A percentile compares a stretch with the other conserved stretches of the same genome.
phyloP scores from a whole-genome alignment of 2,797 vertebrate genomes.

The Dallia pectoralis region DNA sequence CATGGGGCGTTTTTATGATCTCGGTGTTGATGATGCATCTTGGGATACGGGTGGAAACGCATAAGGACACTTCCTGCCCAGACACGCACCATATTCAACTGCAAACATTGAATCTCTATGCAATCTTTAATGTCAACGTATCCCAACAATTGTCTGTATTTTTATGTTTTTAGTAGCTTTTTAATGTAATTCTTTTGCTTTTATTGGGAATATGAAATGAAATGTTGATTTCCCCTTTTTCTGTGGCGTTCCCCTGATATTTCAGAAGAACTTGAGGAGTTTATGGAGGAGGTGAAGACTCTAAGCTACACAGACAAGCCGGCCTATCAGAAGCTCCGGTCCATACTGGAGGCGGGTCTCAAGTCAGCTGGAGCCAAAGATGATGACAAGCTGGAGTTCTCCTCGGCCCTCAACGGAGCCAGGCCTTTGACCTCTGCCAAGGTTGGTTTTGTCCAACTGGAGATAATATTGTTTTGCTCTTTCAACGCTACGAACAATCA shows the following conservation, averaged over 20 bases:
- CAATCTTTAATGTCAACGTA: background rate
- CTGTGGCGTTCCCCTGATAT: slow-evolving; percentile 6
- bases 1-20: background rate
- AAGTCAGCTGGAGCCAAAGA: slow-evolving; percentile 78
- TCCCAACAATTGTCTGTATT: background rate
- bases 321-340: slow-evolving; percentile 80
- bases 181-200: no score
- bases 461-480: no score
- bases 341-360: slow-evolving; percentile 84
- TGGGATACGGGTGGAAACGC: background rate
- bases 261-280: slow-evolving; percentile 85
- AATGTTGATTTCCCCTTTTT: background rate
- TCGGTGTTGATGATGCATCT: background rate
- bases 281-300: slow-evolving; percentile 84
- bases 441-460: no score
- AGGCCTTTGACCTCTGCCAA: slow-evolving; percentile 35
- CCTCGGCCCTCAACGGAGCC: slow-evolving; percentile 60
- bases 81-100: background rate
- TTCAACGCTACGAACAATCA: no score
- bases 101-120: background rate
- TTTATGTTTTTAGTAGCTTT: background rate
- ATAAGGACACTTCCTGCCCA: background rate
- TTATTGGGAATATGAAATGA: no score
- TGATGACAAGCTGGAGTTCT: slow-evolving; percentile 82
- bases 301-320: slow-evolving; percentile 85